These are phyloP conservation scores for Serinus canaria DNA, from an alignment of 2,113 vertebrate species.

Conservation along the genomic window DNA sequence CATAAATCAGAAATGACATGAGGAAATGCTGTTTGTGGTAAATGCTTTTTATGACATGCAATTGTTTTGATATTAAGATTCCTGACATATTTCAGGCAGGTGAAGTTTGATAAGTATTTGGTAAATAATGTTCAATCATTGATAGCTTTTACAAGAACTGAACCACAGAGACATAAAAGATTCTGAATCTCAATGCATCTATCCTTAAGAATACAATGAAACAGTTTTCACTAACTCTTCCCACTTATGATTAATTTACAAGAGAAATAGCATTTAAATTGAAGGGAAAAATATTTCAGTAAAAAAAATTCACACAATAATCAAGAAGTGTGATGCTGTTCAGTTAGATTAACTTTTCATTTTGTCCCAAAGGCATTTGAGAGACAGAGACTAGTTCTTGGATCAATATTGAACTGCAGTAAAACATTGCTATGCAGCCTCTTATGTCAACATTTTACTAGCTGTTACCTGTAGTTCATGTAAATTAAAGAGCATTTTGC, in stretches of 20 bases:
- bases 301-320: not conserved
- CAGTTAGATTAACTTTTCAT: not conserved
- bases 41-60: not conserved
- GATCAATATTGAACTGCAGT: not conserved
- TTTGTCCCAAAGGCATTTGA: not conserved
- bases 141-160: not conserved
- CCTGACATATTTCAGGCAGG: not conserved
- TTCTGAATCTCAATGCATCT: not conserved
- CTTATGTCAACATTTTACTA: not conserved
- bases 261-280: not conserved
- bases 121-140: not conserved
- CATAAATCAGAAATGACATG: not conserved
- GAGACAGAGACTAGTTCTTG: not conserved
- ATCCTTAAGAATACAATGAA: not conserved
- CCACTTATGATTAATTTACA: not conserved
- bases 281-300: not conserved
- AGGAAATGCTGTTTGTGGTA: not conserved
- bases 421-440: not conserved
- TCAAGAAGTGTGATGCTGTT: not conserved
- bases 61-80: not conserved
- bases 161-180: not conserved
- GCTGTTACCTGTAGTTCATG: not conserved
- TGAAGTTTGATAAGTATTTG: not conserved
- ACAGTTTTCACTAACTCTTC: not conserved
- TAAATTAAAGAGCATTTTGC: not conserved